Evolutionary conservation across 1,140 invertebrate genomes (phyloP).

Genomic region (Lepidostoma basale): DNA sequence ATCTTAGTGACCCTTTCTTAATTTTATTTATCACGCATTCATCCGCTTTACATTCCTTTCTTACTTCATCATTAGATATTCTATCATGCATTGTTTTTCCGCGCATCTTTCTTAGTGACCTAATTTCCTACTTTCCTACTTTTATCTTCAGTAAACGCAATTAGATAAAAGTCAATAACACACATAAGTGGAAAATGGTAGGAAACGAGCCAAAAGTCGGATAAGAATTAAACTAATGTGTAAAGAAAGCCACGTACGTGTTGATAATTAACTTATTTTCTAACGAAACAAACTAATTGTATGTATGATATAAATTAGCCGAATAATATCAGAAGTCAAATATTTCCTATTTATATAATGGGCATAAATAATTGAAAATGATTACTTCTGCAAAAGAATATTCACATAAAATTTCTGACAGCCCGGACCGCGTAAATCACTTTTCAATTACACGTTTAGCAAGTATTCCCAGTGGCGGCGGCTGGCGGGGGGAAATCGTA

Average conservation of each 20-base stretch:
- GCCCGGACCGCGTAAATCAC: constrained; percentile 45
- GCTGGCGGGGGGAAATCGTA: too few species aligned
- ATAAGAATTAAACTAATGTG: not conserved
- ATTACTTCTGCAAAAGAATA: constrained; percentile 46
- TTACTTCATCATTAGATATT: too few species aligned
- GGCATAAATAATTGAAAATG: constrained; percentile 44
- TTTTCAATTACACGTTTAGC: constrained; percentile 46
- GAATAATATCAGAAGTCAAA: constrained; percentile 24
- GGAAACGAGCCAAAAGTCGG: not conserved
- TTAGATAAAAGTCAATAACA: too few species aligned
- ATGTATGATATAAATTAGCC: constrained; percentile 14
- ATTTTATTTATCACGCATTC: too few species aligned
- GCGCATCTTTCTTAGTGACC: too few species aligned
- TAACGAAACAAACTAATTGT: not conserved
- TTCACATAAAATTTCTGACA: constrained; percentile 46
- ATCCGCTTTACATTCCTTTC: too few species aligned
- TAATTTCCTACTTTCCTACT: too few species aligned
- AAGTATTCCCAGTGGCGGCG: constrained; percentile 37
- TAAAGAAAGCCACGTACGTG: not conserved
- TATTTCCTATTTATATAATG: constrained; percentile 40
- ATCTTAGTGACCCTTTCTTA: too few species aligned
- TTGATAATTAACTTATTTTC: constrained; percentile 7
- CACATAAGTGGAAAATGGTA: too few species aligned
- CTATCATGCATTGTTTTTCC: too few species aligned
- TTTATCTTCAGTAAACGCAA: too few species aligned